Percentiles rank a stretch among this genome's conserved stretches.
Evolutionary conservation across 2,113 vertebrate genomes (phyloP).

Genomic region (Coreoperca whiteheadi): DNA sequence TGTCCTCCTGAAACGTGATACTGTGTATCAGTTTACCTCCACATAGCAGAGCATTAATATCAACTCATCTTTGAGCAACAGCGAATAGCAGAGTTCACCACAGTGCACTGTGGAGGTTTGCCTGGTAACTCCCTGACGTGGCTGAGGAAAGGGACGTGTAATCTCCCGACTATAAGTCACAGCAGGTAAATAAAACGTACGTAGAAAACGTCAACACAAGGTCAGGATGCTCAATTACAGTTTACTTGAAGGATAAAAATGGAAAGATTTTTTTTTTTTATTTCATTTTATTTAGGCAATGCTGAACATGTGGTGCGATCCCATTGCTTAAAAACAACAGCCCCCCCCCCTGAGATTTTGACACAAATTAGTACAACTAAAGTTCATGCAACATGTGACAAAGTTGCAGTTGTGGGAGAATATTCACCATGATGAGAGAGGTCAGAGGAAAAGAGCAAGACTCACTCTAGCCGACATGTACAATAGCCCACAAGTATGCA

Average conservation of each 20-base stretch:
- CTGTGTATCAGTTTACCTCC: conserved; percentile 16
- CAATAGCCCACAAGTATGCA: conserved; percentile 3
- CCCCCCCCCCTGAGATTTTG: not conserved
- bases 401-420: not conserved
- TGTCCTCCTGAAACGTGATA: conserved; percentile 34
- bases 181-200: not conserved
- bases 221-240: not conserved
- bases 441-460: not conserved
- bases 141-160: conserved; percentile 20
- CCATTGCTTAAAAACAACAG: not conserved
- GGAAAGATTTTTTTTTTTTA: not conserved
- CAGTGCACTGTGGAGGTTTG: not conserved
- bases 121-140: not conserved
- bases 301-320: not conserved
- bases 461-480: not conserved
- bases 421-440: not conserved
- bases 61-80: conserved; percentile 11
- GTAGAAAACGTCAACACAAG: not conserved
- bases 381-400: not conserved
- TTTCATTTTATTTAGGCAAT: not conserved
- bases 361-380: not conserved
- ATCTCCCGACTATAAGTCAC: not conserved
- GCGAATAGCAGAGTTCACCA: conserved; percentile 36
- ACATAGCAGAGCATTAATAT: conserved; percentile 26
- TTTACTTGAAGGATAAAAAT: not conserved